Evolutionary conservation across 92 coral and sea anemone species (phyloP).

Genomic region (Paramuricea clavata): DNA sequence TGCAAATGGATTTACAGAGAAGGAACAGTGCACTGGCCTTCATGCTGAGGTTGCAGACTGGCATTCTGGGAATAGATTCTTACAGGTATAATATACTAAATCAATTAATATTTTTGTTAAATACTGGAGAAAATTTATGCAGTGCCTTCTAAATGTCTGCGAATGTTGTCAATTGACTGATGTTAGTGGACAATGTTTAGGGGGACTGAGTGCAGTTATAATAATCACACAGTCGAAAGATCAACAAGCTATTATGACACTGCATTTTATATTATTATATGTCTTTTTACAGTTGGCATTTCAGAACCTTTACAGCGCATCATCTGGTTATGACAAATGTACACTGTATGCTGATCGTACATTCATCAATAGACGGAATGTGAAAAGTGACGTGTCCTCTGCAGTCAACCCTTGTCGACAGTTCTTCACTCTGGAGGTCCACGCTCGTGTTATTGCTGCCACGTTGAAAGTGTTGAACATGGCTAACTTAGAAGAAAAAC

Average conservation of each 20-base stretch:
- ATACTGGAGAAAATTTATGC: no score
- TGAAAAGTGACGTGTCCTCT: slow-evolving; percentile 74
- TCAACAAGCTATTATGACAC: background rate
- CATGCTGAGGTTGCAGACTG: slow-evolving; percentile 73
- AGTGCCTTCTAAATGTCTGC: no score
- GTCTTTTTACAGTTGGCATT: slow-evolving; percentile 62
- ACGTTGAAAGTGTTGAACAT: slow-evolving; percentile 75
- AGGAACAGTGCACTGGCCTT: slow-evolving; percentile 57
- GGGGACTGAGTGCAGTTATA: background rate
- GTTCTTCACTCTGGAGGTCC: slow-evolving; percentile 76
- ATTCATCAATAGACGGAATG: slow-evolving; percentile 76
- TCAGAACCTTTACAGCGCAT: slow-evolving; percentile 66
- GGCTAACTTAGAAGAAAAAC: slow-evolving; percentile 53
- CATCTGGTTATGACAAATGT: slow-evolving; percentile 83
- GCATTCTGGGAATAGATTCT: slow-evolving; percentile 73
- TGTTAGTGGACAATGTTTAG: no score
- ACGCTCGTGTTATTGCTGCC: slow-evolving; percentile 75
- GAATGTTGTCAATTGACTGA: no score
- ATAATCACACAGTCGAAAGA: background rate
- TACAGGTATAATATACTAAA: slow-evolving; percentile 36
- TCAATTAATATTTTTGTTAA: background rate
- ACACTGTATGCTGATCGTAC: slow-evolving; percentile 80
- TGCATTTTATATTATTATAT: no score
- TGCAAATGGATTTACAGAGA: slow-evolving; percentile 74
- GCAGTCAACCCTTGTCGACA: slow-evolving; percentile 83